These are phyloP conservation scores for Protula sp. DNA, from an alignment of 2,888 invertebrate genomes.

Conservation along the genomic window DNA sequence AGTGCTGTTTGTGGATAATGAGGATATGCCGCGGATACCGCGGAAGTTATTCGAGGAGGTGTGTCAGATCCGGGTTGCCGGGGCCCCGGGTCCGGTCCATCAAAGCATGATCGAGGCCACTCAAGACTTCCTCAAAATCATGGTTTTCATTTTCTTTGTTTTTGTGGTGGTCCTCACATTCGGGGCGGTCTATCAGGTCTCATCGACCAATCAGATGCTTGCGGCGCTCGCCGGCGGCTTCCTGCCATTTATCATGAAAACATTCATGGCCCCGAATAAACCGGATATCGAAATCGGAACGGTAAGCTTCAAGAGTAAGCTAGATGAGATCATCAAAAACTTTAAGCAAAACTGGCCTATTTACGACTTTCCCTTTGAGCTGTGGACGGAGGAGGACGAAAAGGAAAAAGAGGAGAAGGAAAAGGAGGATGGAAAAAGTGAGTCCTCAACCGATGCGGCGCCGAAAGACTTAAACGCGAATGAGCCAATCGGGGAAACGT, in stretches of 20 bases:
- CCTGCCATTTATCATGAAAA: slow-evolving; percentile 29
- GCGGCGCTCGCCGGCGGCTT: slow-evolving; percentile 45
- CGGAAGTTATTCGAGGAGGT: slow-evolving; percentile 44
- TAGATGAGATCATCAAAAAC: slow-evolving; percentile 48
- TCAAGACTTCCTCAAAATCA: slow-evolving; percentile 46
- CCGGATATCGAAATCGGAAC: slow-evolving; percentile 46
- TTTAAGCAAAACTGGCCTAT: slow-evolving; percentile 50
- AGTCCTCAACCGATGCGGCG: neutral
- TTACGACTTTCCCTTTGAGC: slow-evolving; percentile 38
- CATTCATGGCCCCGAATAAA: slow-evolving; percentile 43
- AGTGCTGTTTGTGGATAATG: slow-evolving; percentile 45
- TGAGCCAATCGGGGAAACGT: neutral
- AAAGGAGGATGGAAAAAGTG: slow-evolving; percentile 2
- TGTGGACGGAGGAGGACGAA: slow-evolving; percentile 13
- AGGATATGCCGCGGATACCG: slow-evolving; percentile 50
- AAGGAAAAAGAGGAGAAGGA: slow-evolving; percentile 4
- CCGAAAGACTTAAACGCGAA: neutral
- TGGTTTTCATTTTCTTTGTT: slow-evolving; percentile 47
- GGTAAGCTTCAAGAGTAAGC: slow-evolving; percentile 48
- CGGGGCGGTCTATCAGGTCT: slow-evolving; percentile 45
- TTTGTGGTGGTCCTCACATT: slow-evolving; percentile 52
- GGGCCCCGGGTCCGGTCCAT: slow-evolving; percentile 49
- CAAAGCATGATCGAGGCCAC: slow-evolving; percentile 44
- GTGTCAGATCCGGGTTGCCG: slow-evolving; percentile 45
- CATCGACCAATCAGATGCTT: slow-evolving; percentile 49